A percentile compares a stretch with the other conserved stretches of the same genome.
These are phyloP conservation scores for Poecilia picta DNA, from an alignment of 2,797 vertebrate species.

Conservation along the genomic window DNA sequence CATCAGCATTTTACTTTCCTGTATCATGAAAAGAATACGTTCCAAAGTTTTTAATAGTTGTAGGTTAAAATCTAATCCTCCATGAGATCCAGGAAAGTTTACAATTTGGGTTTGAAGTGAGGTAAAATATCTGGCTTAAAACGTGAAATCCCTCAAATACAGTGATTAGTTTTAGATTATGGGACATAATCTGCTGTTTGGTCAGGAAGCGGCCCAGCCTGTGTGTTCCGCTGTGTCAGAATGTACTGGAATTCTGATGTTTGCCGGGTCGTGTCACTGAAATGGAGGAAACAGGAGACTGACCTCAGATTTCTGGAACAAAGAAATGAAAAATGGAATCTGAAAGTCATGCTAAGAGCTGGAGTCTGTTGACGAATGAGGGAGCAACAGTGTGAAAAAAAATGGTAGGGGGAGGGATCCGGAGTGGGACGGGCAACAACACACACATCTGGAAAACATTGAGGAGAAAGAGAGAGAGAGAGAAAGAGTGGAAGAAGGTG, in stretches of 20 bases:
- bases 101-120: neutral
- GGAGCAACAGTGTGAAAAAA: conserved; percentile 17
- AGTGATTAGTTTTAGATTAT: neutral
- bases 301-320: conserved; percentile 10
- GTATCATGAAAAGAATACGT: too few relatives aligned
- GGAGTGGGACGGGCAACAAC: conserved; percentile 14
- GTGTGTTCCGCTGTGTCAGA: neutral
- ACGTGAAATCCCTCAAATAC: neutral
- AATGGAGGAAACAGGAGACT: conserved; percentile 1
- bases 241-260: neutral
- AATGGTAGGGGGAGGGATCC: conserved; percentile 34
- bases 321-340: conserved; percentile 14
- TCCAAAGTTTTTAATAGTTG: too few relatives aligned
- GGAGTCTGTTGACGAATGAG: conserved; percentile 25
- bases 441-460: conserved; percentile 71
- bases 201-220: neutral
- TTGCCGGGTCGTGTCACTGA: neutral
- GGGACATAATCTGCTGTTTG: neutral
- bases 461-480: conserved; percentile 9
- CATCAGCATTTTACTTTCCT: too few relatives aligned
- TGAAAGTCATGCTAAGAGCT: neutral
- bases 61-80: too few relatives aligned
- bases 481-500: conserved; percentile 14
- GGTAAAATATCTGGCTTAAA: neutral
- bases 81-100: neutral